Evolutionary conservation across 2,797 vertebrate genomes (phyloP).

Genomic region (Ciconia nigra): DNA sequence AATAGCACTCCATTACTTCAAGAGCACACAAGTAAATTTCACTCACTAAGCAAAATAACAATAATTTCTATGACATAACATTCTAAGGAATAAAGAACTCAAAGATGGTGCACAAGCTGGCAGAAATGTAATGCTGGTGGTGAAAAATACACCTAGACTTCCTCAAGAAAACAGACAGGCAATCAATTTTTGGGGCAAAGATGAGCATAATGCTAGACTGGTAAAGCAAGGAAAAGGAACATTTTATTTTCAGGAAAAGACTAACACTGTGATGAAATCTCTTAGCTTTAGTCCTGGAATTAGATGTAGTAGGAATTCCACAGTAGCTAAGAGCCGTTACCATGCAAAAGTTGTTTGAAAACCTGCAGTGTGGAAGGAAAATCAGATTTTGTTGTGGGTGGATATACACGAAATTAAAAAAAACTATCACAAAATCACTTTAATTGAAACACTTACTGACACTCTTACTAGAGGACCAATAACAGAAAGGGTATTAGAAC

Average conservation of each 20-base stretch:
- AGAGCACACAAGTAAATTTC: neutral
- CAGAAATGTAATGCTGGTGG: neutral
- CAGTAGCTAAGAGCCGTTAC: neutral
- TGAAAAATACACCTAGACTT: neutral
- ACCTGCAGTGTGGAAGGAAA: neutral
- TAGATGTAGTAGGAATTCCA: neutral
- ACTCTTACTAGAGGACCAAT: neutral
- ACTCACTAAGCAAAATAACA: neutral
- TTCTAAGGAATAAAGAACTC: neutral
- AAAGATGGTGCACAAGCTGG: neutral
- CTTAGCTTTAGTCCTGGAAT: neutral
- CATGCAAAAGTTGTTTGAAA: neutral
- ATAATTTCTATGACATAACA: neutral
- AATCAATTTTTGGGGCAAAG: neutral
- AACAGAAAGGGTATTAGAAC: neutral
- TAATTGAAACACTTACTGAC: neutral
- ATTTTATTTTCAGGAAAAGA: neutral
- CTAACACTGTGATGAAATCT: neutral
- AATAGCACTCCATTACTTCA: neutral
- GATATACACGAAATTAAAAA: neutral
- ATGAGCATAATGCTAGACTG: neutral
- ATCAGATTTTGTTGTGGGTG: neutral
- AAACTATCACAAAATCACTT: neutral
- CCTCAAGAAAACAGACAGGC: neutral
- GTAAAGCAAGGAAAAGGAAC: neutral